These are phyloP conservation scores for Pelosia muscerda DNA, from an alignment of 2,888 invertebrate genomes.

Conservation along the genomic window DNA sequence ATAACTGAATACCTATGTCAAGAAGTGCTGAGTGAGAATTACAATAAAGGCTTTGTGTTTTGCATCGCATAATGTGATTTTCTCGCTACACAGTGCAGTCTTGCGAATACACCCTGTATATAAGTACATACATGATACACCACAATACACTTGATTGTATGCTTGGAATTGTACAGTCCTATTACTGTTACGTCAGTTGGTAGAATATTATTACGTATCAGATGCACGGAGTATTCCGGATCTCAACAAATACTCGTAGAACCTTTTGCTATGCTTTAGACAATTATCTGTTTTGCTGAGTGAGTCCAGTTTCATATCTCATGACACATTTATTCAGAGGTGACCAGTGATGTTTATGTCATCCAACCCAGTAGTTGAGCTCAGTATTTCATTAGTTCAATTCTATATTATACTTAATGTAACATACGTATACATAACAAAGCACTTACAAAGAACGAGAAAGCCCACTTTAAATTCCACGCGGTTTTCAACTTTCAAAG, in stretches of 20 bases:
- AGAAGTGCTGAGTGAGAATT: conserved; percentile 15
- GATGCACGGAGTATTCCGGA: neutral
- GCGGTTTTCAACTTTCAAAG: conserved; percentile 11
- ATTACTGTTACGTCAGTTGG: neutral
- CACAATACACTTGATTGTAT: conserved; percentile 12
- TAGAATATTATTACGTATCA: neutral
- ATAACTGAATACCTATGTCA: conserved; percentile 9
- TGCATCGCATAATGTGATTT: conserved; percentile 41
- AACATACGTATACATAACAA: neutral
- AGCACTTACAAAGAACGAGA: neutral
- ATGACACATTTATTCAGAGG: too few species aligned
- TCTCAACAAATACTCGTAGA: neutral
- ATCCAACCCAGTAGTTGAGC: neutral
- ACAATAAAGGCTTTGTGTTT: conserved; percentile 43
- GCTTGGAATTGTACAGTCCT: conserved; percentile 1
- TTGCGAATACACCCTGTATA: conserved; percentile 25
- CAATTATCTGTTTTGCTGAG: neutral
- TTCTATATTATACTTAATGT: neutral
- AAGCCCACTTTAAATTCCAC: conserved; percentile 15
- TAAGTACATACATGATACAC: neutral
- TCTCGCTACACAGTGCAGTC: conserved; percentile 28
- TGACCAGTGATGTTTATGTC: too few species aligned
- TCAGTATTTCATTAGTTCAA: neutral
- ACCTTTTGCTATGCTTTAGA: neutral
- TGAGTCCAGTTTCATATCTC: neutral